Evolutionary conservation across 2,113 vertebrate genomes (phyloP).

Genomic region (Microcebus tavaratra): DNA sequence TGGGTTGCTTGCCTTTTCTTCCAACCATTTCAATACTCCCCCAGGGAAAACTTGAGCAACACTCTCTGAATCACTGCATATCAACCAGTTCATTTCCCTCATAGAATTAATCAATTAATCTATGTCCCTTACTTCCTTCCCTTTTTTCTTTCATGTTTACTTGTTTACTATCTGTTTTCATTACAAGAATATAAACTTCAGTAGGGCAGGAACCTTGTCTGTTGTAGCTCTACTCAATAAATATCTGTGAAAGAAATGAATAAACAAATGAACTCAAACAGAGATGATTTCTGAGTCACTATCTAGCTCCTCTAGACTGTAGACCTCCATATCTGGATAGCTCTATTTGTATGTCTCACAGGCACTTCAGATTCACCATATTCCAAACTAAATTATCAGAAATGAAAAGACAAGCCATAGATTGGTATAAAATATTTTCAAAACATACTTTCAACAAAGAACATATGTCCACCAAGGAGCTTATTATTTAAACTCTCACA

Average conservation of each 20-base stretch:
- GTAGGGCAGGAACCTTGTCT: neutral
- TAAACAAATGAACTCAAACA: neutral
- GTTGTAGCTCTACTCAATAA: neutral
- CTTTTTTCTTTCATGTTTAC: neutral
- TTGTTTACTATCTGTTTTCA: neutral
- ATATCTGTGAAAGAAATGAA: neutral
- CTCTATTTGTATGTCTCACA: neutral
- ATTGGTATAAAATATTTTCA: neutral
- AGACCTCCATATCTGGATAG: neutral
- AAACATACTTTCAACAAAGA: neutral
- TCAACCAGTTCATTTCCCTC: neutral
- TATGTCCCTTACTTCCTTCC: neutral
- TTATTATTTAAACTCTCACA: neutral
- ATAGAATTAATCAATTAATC: neutral
- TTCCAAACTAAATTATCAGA: neutral
- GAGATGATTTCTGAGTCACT: neutral
- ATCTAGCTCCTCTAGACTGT: neutral
- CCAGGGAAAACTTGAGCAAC: neutral
- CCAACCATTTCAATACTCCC: neutral
- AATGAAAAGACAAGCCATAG: neutral
- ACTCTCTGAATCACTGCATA: neutral
- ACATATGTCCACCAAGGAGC: neutral
- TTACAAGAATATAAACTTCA: neutral
- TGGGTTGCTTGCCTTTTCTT: neutral
- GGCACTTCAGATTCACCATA: neutral